A percentile compares a stretch with the other conserved stretches of the same genome.
Evolutionary conservation across 2,797 vertebrate species (phyloP).

Genomic region (Danio tinwini): DNA sequence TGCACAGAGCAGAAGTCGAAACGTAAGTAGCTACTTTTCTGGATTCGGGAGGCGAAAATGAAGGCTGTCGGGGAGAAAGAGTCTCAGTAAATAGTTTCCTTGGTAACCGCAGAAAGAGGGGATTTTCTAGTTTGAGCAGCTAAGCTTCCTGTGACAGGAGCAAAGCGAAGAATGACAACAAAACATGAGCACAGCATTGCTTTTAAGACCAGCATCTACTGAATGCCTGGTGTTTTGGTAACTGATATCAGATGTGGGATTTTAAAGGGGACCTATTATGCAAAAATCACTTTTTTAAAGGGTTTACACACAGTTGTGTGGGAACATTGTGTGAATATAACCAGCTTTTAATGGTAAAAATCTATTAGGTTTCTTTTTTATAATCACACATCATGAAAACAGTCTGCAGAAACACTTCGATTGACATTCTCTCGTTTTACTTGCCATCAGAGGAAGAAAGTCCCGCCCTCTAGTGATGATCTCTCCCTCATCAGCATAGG

Average conservation of each 20-base stretch:
- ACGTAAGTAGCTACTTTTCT: slow-evolving; percentile 29
- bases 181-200: slow-evolving; percentile 9
- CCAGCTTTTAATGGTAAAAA: too few relatives aligned
- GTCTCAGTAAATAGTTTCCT: slow-evolving; percentile 67
- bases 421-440: too few relatives aligned
- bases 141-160: slow-evolving; percentile 56
- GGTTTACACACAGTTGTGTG: too few relatives aligned
- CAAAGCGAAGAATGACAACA: slow-evolving; percentile 53
- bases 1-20: slow-evolving; percentile 25
- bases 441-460: too few relatives aligned
- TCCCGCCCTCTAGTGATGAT: too few relatives aligned
- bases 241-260: background rate
- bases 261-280: background rate
- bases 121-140: slow-evolving; percentile 64
- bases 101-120: slow-evolving; percentile 65
- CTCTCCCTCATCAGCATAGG: too few relatives aligned
- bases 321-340: too few relatives aligned
- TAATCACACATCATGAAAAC: too few relatives aligned
- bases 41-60: slow-evolving; percentile 31
- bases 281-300: too few relatives aligned
- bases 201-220: slow-evolving; percentile 26
- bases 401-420: too few relatives aligned
- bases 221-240: slow-evolving; percentile 10
- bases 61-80: slow-evolving; percentile 45
- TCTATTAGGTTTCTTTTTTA: too few relatives aligned